Conservation (phyloP, 2,113 vertebrate species). For the Scophthalmus maximus region DNA sequence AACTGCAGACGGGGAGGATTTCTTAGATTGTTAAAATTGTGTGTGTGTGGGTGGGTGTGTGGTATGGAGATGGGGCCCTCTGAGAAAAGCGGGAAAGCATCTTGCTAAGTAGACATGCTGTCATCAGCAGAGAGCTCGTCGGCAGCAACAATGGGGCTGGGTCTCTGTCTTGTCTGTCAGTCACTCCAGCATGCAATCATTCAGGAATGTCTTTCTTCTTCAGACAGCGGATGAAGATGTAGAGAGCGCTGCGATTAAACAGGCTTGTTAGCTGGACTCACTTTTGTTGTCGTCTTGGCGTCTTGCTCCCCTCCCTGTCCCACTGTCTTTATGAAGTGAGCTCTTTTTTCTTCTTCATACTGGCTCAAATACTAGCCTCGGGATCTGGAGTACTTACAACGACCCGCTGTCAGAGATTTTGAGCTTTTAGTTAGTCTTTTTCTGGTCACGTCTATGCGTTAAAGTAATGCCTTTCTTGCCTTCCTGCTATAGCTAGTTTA, state of each 20-base stretch:
- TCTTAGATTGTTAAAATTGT: conserved; percentile 27
- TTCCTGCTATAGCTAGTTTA: too few relatives aligned
- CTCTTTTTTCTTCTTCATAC: neutral
- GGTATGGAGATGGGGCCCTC: conserved; percentile 18
- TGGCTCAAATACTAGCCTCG: neutral
- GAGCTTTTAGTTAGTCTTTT: too few relatives aligned
- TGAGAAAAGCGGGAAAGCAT: conserved; percentile 23
- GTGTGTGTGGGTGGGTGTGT: conserved; percentile 30
- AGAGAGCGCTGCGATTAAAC: conserved; percentile 17
- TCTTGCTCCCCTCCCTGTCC: neutral
- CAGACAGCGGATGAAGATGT: conserved; percentile 30
- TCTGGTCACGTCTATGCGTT: too few relatives aligned
- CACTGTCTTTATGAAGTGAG: neutral
- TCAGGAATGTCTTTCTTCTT: conserved; percentile 76
- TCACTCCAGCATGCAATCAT: conserved; percentile 67
- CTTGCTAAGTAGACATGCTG: conserved; percentile 72
- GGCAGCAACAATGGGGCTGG: conserved; percentile 73
- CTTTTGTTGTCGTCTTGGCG: neutral
- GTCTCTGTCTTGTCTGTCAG: conserved; percentile 65
- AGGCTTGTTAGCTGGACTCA: conserved; percentile 20
- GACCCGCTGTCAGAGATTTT: too few relatives aligned
- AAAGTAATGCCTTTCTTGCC: too few relatives aligned
- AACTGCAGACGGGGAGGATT: conserved; percentile 33
- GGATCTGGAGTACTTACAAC: neutral
- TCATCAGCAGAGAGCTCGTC: conserved; percentile 74